Evolutionary conservation across 1,140 invertebrate species (phyloP).

Genomic region (Aphidius ervi): DNA sequence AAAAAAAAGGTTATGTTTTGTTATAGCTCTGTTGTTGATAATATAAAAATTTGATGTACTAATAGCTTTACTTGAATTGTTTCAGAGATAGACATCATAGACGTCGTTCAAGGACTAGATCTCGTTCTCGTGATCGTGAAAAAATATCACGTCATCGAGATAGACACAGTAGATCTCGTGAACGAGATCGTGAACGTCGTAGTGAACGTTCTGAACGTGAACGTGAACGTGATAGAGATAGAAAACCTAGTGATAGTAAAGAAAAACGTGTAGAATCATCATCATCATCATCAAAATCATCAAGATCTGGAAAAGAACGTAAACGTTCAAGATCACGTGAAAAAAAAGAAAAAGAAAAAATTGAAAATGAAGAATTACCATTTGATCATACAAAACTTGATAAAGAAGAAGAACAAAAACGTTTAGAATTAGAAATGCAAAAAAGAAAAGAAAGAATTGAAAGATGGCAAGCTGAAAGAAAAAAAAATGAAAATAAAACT

Average conservation of each 20-base stretch:
- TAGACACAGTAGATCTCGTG: conserved; percentile 43
- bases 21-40: conserved; percentile 1
- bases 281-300: conserved; percentile 41
- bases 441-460: conserved; percentile 77
- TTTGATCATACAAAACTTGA: conserved; percentile 72
- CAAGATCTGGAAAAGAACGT: conserved; percentile 47
- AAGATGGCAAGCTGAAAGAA: conserved; percentile 59
- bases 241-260: conserved; percentile 49
- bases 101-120: conserved; percentile 45
- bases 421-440: conserved; percentile 93
- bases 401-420: conserved; percentile 83
- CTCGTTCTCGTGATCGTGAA: conserved; percentile 54
- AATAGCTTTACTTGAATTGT: background rate
- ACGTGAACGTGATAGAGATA: conserved; percentile 33
- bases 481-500: conserved; percentile 72
- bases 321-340: conserved; percentile 50
- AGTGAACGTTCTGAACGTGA: conserved; percentile 24
- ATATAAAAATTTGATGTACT: conserved; percentile 6
- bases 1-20: background rate
- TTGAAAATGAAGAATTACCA: conserved; percentile 54
- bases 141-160: conserved; percentile 46
- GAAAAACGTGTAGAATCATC: conserved; percentile 50
- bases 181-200: conserved; percentile 40
- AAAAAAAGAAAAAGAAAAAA: conserved; percentile 56
- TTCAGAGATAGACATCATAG: conserved; percentile 46